Evolutionary conservation across 2,888 invertebrate genomes (phyloP), one percentile per base, ranked within the genome.

Genomic region (Labia minor): DNA sequence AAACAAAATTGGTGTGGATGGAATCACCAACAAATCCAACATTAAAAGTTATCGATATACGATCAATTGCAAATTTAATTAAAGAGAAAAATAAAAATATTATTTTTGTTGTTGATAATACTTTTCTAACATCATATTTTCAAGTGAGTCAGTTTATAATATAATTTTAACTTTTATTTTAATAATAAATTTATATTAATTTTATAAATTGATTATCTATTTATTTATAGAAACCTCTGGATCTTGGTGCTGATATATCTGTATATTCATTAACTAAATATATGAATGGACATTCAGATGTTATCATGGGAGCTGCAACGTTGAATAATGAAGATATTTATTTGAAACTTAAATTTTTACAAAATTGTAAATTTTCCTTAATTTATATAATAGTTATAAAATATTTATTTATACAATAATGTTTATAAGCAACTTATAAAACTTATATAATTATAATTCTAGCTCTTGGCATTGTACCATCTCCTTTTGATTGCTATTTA

Each of bases 271-370:
- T 96, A 66, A 95, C 96, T 0, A 99, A 99, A 79, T 99, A 97
- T 76, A 92, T 99, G 87, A 99, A 99, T 78, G 98, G 98, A 0
- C 98, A 99, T 79, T 88, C 93, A 0, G 98, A 99, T 80, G 90
- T 95, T 19, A 86, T 98, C 4, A 98, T 99, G 98, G 98, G 98
- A 1, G 89, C 92, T 16, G 85, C 88, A 6, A 81, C 90, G 37
- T 84, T 89, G 1, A 92, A 86, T 72, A 82, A 86, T 72, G 85
- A 89, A 61, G 84, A 85, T 62, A 73, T 96, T 1, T 86, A 85
- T 69, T 79, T 86, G 11, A 84, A 83, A 74, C 78, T 99, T 37
- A 82, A 86, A 72, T 97, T 91, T 79, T 80, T 93, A 69, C 96
- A 96, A 81, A 93, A 94, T 76, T 86, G 94, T 92, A 80, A 75